A percentile compares a stretch with the other conserved stretches of the same genome.
Conservation (phyloP, 2,888 invertebrate species). For the Nephrotoma flavescens region DNA sequence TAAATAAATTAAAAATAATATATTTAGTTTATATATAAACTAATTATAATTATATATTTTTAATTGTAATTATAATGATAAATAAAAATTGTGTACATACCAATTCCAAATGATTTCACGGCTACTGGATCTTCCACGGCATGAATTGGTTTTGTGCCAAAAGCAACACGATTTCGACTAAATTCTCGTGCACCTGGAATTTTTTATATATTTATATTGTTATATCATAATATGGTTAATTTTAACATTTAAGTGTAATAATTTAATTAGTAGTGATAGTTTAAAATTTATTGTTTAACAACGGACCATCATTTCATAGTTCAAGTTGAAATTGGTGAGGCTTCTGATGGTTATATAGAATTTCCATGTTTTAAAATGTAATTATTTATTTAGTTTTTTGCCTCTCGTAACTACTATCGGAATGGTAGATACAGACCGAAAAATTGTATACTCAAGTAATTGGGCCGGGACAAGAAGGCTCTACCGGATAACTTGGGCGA, state of each 20-base stretch:
- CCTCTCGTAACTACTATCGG: no score
- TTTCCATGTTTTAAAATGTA: no score
- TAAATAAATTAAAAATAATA: constrained; percentile 1
- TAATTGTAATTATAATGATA: not conserved
- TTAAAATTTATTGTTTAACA: not conserved
- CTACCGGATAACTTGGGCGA: no score
- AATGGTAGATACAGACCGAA: no score
- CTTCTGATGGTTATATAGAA: no score
- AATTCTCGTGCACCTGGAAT: constrained; percentile 18
- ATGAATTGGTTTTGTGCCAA: constrained; percentile 38
- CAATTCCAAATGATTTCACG: constrained; percentile 66
- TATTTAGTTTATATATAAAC: not conserved
- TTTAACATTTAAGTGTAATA: no score
- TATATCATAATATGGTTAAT: no score
- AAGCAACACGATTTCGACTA: constrained; percentile 36
- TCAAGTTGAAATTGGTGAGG: no score
- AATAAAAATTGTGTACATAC: constrained; percentile 37
- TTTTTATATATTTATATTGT: not conserved
- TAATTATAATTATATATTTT: not conserved
- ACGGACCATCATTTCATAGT: not conserved
- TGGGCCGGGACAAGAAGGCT: no score
- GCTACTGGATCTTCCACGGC: constrained; percentile 36
- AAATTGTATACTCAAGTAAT: no score
- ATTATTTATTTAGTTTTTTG: no score
- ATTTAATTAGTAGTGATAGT: not conserved